Percentiles rank a stretch among this genome's conserved stretches.
These are phyloP conservation scores for Xestia c-nigrum DNA, from an alignment of 2,888 invertebrate species.

Conservation along the genomic window DNA sequence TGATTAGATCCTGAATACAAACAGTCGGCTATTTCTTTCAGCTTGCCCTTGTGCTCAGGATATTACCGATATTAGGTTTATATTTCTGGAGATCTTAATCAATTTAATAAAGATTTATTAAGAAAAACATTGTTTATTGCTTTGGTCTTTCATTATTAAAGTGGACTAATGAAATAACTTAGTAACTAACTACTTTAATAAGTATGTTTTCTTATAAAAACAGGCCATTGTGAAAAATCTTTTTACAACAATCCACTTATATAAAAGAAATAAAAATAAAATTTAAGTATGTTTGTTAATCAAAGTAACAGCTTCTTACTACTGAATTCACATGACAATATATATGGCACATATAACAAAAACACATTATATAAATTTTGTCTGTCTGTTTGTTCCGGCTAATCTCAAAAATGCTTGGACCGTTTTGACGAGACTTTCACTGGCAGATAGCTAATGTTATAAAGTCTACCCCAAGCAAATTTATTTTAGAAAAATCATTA, in stretches of 20 bases:
- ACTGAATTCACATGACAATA: too few relatives aligned
- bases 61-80: constrained; percentile 37
- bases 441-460: too few relatives aligned
- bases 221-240: not conserved
- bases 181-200: not conserved
- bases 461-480: too few relatives aligned
- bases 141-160: not conserved
- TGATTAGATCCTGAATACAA: constrained; percentile 74
- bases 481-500: too few relatives aligned
- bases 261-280: too few relatives aligned
- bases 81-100: constrained; percentile 9
- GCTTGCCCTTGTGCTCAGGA: constrained; percentile 22
- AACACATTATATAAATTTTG: too few relatives aligned
- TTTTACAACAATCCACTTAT: not conserved
- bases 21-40: constrained; percentile 27
- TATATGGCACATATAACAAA: too few relatives aligned
- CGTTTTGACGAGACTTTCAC: too few relatives aligned
- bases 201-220: not conserved
- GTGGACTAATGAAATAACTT: not conserved
- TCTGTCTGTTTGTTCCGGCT: too few relatives aligned
- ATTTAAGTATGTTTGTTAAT: too few relatives aligned
- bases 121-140: not conserved
- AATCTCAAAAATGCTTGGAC: too few relatives aligned
- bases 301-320: too few relatives aligned
- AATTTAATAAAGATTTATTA: constrained; percentile 8